Conservation (phyloP, 1,140 invertebrate species). For the Neodiprion virginianus region DNA sequence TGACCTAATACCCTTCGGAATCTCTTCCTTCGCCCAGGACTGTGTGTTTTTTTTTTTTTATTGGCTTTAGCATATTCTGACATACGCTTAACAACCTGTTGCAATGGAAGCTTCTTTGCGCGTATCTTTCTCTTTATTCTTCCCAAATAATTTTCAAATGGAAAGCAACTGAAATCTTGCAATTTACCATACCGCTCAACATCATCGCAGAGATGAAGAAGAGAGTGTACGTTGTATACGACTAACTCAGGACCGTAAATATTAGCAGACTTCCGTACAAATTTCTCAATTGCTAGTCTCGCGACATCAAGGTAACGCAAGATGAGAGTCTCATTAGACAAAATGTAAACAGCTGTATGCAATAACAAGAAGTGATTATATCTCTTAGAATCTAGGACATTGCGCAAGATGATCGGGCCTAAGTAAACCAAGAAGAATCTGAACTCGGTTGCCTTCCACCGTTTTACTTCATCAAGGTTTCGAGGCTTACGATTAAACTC, state of each 20-base stretch:
- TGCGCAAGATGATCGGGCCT: constrained; percentile 31
- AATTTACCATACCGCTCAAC: constrained; percentile 12
- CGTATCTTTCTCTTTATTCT: too few species aligned
- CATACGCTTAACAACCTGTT: too few species aligned
- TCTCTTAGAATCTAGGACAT: too few species aligned
- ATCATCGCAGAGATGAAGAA: constrained; percentile 20
- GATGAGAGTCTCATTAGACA: constrained; percentile 21
- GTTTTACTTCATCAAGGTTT: constrained; percentile 27
- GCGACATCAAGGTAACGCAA: constrained; percentile 16
- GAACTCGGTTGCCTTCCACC: constrained; percentile 44
- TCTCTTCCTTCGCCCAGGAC: too few species aligned
- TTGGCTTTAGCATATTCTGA: too few species aligned
- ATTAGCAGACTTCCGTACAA: constrained; percentile 8
- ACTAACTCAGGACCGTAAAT: constrained; percentile 21
- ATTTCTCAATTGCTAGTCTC: constrained; percentile 14
- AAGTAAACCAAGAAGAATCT: constrained; percentile 53
- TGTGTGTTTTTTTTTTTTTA: too few species aligned
- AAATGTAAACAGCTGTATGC: constrained; percentile 41
- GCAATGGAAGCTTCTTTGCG: too few species aligned
- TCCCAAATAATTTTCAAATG: constrained; percentile 22
- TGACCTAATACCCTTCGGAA: too few species aligned
- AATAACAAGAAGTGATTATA: constrained; percentile 42
- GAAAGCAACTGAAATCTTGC: constrained; percentile 23
- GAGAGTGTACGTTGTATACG: constrained; percentile 19
- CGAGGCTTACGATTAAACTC: constrained; percentile 40